Base-by-base conservation (phyloP, 2,113 vertebrate species). In the Oryzias curvinotus region DNA sequence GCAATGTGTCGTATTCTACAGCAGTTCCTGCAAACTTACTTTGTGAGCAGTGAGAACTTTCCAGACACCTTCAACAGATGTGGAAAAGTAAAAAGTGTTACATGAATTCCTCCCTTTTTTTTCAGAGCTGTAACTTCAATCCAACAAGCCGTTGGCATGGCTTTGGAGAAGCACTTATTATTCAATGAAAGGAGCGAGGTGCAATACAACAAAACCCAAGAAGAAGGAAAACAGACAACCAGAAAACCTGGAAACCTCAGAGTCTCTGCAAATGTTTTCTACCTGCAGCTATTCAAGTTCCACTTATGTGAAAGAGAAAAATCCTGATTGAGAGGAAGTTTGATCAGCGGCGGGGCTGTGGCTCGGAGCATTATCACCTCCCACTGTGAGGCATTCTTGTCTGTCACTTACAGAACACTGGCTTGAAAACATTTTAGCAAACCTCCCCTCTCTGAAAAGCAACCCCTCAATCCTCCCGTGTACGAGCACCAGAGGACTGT, bases 211-310 rank as follows among this genome's bases (percentile, higher is more conserved):
- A 57, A 61, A 23, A 62, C 30, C 45, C 5, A 41, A 8, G 25
- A 14, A 41, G 42, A 30, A 17, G 18, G 19, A 53, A 62, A 78
- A 49, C 10, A 41, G 23, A 48, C 41, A 57, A 48, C 0, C 43
- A 21, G 4, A 76, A 68, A 52, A 41, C 50, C 50, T n/a, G 44
- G 48, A 68, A 59, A 23, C 52, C 62, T 45, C 46, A 55, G 45
- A 28, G 23, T 62, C 45, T 71, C 19, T 19, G 58, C 52, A 58
- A 36, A 60, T 82, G 77, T 80, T 83, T 36, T 82, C 76, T 59
- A 87, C 83, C 74, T 75, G 62, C 23, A 86, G 80, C 62, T 28
- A 53, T 71, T 69, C 41, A 67, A 83, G 52, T 75, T 59, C 74
- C 52, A 77, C 75, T 57, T 43, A 61, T 77, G 79, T 62, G 28